Evolutionary conservation across 2,797 vertebrate species (phyloP), one percentile per base, ranked within the genome.

Genomic region (Hoplostethus mediterraneus): DNA sequence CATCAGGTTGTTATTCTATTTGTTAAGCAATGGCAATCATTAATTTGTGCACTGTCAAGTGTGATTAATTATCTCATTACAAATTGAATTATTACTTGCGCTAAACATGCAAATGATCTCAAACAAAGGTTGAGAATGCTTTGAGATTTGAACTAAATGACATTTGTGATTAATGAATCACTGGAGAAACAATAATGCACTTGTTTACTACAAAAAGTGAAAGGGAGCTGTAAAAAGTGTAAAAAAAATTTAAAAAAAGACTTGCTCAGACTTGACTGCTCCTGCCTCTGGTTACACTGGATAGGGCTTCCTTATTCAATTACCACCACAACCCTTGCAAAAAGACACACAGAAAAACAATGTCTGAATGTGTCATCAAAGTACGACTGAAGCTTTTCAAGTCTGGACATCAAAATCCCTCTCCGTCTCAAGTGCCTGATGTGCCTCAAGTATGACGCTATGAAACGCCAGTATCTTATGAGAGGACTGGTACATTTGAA

Each of bases 11-110:
- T 72, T 86, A 21, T 85, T 89, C 77, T 70, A 61, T 85, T 83
- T 88, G 73, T 84, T 77, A 81, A 81, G 67, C 47, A 51, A 73
- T 80, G 79, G 63, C 84, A 86, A 79, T 90, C 82, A 87, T 90
- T 90, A 73, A 92, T 91, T 88, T 89, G 81, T 66, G n/a, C 57
- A 71, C 63, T 86, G 87, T 80, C 88, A 87, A 81, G 78, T 85
- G 78, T 93, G 91, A 94, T 93, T 93, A 93, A 93, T 92, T 90
- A 79, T 89, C 89, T 86, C 81, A 90, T 94, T 92, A 90, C 69
- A 89, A 85, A 90, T 81, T 81, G 85, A 91, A 92, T 92, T 89
- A 89, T 87, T 79, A 84, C 73, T 80, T 71, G 67, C 31, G 70
- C 90, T 92, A 71, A 84, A 86, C 81, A 91, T 90, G 86, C 87